phyloP scores from a whole-genome alignment of 2,888 invertebrate species.

The Cotesia congregata region DNA sequence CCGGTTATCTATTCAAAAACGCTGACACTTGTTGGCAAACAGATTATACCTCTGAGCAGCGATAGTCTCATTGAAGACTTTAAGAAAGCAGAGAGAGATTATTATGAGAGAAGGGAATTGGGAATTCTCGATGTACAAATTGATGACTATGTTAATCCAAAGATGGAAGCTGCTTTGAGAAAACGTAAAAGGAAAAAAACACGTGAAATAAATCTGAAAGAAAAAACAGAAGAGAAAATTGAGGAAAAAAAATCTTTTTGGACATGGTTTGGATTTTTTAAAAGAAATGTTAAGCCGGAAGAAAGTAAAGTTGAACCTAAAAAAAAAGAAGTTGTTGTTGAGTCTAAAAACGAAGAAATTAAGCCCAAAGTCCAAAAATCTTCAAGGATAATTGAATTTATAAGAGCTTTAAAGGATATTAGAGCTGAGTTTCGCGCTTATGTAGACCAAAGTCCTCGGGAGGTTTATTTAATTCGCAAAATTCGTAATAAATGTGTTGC shows the following conservation, averaged over 20 bases:
- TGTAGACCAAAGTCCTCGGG: conserved; percentile 72
- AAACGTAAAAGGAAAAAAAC: conserved; percentile 53
- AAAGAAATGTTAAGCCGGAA: conserved; percentile 55
- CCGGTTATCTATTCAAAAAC: neutral
- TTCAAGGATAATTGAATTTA: conserved; percentile 54
- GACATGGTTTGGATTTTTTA: conserved; percentile 44
- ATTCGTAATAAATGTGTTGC: conserved; percentile 79
- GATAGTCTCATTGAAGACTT: conserved; percentile 58
- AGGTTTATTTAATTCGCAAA: conserved; percentile 73
- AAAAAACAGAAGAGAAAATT: conserved; percentile 50
- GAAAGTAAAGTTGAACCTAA: conserved; percentile 53
- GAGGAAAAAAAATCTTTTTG: conserved; percentile 8
- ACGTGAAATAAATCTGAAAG: conserved; percentile 50
- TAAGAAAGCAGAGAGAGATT: conserved; percentile 54
- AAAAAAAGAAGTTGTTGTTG: conserved; percentile 14
- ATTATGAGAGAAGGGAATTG: conserved; percentile 51
- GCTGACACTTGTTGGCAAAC: conserved; percentile 57
- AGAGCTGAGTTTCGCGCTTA: conserved; percentile 72
- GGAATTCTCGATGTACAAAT: conserved; percentile 56
- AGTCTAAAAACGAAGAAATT: conserved; percentile 18
- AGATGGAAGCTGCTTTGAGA: conserved; percentile 47
- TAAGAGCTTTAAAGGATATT: conserved; percentile 55
- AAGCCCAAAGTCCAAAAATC: conserved; percentile 33
- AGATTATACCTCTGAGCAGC: conserved; percentile 64
- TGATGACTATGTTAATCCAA: conserved; percentile 46